phyloP scores from a whole-genome alignment of 2,888 invertebrate species.

The Callyntrura sp. region DNA sequence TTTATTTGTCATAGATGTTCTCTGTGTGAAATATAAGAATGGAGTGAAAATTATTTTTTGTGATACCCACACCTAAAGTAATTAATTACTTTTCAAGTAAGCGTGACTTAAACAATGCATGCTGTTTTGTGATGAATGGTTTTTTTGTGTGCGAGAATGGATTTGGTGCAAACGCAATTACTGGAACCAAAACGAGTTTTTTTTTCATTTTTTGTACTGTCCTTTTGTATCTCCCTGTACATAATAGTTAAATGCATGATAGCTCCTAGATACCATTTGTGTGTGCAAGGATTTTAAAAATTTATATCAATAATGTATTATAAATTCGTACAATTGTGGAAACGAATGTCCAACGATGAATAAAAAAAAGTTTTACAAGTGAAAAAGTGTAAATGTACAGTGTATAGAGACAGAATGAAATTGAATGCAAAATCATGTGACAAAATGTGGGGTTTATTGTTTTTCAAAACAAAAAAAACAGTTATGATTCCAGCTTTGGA shows the following conservation, averaged over 20 bases:
- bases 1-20: background rate
- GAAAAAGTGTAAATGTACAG: background rate
- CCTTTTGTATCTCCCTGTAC: background rate
- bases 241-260: background rate
- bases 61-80: conserved; percentile 26
- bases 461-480: background rate
- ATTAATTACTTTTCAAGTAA: background rate
- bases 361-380: no score
- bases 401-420: no score
- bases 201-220: background rate
- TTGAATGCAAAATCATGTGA: background rate
- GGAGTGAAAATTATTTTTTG: conserved; percentile 7
- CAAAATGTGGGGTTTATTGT: background rate
- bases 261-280: background rate
- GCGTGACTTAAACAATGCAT: background rate
- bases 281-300: background rate
- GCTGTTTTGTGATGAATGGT: background rate
- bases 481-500: background rate
- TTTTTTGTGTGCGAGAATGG: background rate
- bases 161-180: background rate
- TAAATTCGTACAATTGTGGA: background rate
- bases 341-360: no score
- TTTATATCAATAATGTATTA: background rate
- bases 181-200: no score
- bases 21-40: background rate